Percentiles rank a stretch among this genome's conserved stretches.
Conservation (phyloP, 2,888 invertebrate species). For the Chymomyza fuscimana region DNA sequence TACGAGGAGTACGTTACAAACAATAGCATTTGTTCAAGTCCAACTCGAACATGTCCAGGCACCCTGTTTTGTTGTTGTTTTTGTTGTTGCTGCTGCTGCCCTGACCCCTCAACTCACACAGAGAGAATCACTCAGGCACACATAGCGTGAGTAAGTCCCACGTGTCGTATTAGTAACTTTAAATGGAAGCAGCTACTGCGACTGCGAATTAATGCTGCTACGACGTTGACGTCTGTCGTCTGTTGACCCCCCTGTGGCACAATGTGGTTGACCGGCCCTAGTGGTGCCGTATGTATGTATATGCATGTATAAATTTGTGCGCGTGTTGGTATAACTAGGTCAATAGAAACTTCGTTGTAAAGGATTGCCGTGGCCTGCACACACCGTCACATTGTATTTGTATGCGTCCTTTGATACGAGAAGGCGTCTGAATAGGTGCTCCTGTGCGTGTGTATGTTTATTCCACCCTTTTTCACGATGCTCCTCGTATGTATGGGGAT, state of each 20-base stretch:
- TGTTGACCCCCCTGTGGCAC: conserved; percentile 25
- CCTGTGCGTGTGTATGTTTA: conserved; percentile 35
- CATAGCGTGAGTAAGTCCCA: conserved; percentile 42
- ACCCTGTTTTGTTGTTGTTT: not conserved
- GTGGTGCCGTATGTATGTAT: conserved; percentile 6
- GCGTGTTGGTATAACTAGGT: conserved; percentile 58
- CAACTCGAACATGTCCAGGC: conserved; percentile 63
- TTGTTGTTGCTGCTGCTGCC: not conserved
- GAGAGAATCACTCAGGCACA: not conserved
- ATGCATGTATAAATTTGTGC: not conserved
- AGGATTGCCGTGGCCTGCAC: conserved; percentile 49
- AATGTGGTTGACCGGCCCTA: not conserved
- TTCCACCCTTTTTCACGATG: conserved; percentile 13
- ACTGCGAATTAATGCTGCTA: conserved; percentile 15
- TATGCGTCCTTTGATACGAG: conserved; percentile 43
- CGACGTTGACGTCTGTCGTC: not conserved
- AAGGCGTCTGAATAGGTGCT: conserved; percentile 4
- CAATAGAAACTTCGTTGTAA: conserved; percentile 63
- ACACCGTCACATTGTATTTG: conserved; percentile 22
- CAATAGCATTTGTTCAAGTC: conserved; percentile 38
- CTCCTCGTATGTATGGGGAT: not conserved
- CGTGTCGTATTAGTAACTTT: conserved; percentile 67
- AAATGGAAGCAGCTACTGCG: conserved; percentile 29
- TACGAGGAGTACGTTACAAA: not conserved
- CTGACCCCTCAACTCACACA: too few relatives aligned